Conservation (phyloP, 1,140 invertebrate species). For the Telenomus remus region DNA sequence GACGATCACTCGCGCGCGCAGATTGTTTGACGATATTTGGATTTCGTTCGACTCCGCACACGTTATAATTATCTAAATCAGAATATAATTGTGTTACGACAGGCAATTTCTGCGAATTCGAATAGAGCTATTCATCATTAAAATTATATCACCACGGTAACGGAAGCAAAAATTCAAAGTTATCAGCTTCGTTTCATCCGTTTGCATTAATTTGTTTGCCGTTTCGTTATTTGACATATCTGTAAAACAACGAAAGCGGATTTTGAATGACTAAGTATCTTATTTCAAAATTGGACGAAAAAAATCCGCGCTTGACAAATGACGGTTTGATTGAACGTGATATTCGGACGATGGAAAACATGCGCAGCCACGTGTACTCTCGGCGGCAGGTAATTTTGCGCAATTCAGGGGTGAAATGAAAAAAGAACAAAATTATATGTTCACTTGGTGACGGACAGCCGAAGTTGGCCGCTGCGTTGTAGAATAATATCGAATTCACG, state of each 20-base stretch:
- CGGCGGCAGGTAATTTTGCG: constrained; percentile 25
- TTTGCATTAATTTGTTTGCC: background rate
- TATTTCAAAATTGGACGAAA: constrained; percentile 26
- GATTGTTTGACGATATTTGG: constrained; percentile 37
- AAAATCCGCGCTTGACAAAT: constrained; percentile 23
- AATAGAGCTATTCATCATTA: background rate
- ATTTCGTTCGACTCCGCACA: constrained; percentile 32
- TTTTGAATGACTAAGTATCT: constrained; percentile 19
- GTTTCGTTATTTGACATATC: constrained; percentile 2
- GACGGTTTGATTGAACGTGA: constrained; percentile 21
- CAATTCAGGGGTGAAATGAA: constrained; percentile 22
- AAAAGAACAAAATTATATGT: no score
- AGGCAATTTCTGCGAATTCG: constrained; percentile 29
- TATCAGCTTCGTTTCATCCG: background rate
- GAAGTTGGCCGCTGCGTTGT: constrained; percentile 35
- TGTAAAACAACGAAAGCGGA: constrained; percentile 20
- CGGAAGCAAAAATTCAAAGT: background rate
- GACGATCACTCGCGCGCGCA: constrained; percentile 31
- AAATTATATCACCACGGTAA: background rate
- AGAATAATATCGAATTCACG: constrained; percentile 40
- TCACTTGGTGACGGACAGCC: constrained; percentile 23
- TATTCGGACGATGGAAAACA: constrained; percentile 13
- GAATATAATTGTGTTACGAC: constrained; percentile 42
- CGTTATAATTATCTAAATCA: constrained; percentile 29
- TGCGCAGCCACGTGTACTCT: constrained; percentile 9